Base-by-base conservation (phyloP, 2,888 invertebrate genomes). In the Fissipunctia ypsillon region DNA sequence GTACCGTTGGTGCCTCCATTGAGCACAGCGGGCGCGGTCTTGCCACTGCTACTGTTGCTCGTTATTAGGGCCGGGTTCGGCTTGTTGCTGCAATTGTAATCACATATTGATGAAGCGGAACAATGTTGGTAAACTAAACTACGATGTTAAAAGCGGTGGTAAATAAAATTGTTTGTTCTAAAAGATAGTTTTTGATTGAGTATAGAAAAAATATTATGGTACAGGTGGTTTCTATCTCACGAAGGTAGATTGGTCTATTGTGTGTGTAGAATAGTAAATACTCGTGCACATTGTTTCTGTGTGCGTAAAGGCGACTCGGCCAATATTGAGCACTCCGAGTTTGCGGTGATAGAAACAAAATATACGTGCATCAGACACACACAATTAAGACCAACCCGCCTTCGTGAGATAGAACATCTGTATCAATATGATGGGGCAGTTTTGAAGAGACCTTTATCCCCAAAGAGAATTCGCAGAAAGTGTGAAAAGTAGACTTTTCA, bases 11-110 rank as follows among this genome's bases (percentile, higher is more conserved):
- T 97, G 91, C 97, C 97, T 65, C 98, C 98, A 94, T 98, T 98
- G 90, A 98, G 97, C 81, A 98, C 97, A 86, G 97, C 97, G 83
- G 97, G 97, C 84, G 95, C 90, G 83, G 93, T 92, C 87, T 91
- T 90, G 84, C 90, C 89, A 85, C 90, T 86, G 86, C 89, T 89
- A 92, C 97, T 97, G 88, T 97, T 97, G 91, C 97, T 97, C 84
- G 97, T 97, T 89, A 98, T 97, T 89, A 98, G 97, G 90, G 98
- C 98, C 90, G 98, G 97, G 97, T 98, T 99, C 90, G 98, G 98
- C 94, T 99, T 99, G 96, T 98, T 99, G 96, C 98, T 98, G 96
- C 81, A 97, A 97, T 84, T 77, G 1, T 22, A 63, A 66, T 22
- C 60, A 38, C 6, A 45, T 41, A 69, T 73, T 80, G 66, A 73